These are phyloP conservation scores for Cryptocheilus praepositus DNA, from an alignment of 2,888 invertebrate species.

Conservation along the genomic window DNA sequence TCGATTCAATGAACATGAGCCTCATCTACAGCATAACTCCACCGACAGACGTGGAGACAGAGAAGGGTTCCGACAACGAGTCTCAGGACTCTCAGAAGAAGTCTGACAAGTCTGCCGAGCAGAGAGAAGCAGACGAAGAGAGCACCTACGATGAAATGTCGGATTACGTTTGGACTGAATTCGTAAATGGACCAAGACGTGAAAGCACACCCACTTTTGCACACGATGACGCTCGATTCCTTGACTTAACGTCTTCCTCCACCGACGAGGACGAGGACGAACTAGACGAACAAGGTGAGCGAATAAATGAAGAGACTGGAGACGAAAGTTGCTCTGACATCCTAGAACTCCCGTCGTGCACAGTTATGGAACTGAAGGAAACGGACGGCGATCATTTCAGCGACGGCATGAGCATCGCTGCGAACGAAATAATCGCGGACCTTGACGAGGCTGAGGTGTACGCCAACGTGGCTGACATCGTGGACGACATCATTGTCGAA, in stretches of 20 bases:
- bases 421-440: constrained; percentile 66
- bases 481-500: constrained; percentile 54
- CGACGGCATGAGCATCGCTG: constrained; percentile 59
- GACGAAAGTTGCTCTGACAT: constrained; percentile 55
- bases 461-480: constrained; percentile 50
- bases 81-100: not conserved
- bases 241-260: not conserved
- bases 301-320: not conserved
- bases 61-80: constrained; percentile 1
- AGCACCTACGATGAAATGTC: constrained; percentile 10
- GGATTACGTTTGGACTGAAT: constrained; percentile 28
- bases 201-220: not conserved
- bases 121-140: constrained; percentile 12
- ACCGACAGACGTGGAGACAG: constrained; percentile 25
- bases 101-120: constrained; percentile 18
- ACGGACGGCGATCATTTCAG: constrained; percentile 32
- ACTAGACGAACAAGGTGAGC: too few species aligned
- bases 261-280: too few species aligned
- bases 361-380: constrained; percentile 55
- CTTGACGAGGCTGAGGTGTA: constrained; percentile 53
- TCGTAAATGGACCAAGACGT: not conserved
- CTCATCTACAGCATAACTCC: constrained; percentile 68
- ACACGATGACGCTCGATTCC: not conserved
- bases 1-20: constrained; percentile 61
- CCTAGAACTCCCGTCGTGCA: constrained; percentile 56